Percentiles rank a stretch among this genome's conserved stretches.
Conservation (phyloP, 2,113 vertebrate genomes). For the Chascanopsetta lugubris region DNA sequence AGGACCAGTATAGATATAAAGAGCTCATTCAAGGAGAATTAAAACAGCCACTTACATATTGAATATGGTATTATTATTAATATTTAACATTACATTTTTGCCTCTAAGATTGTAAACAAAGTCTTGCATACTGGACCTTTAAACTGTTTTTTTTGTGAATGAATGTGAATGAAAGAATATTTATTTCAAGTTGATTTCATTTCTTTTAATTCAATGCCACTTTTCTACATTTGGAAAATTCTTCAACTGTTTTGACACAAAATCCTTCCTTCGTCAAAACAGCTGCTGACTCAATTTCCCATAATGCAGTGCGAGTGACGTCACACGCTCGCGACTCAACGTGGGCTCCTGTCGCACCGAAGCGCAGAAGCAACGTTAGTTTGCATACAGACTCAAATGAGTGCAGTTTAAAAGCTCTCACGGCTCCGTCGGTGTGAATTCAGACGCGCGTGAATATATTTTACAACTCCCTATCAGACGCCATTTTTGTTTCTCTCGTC, state of each 20-base stretch:
- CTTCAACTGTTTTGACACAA: neutral
- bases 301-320: slow-evolving; percentile 45
- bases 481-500: neutral
- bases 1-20: no score
- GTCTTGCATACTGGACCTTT: neutral
- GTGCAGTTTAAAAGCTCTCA: neutral
- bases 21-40: no score
- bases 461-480: neutral
- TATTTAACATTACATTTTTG: no score
- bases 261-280: no score
- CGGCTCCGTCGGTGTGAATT: no score
- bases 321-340: slow-evolving; percentile 46
- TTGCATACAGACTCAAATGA: neutral
- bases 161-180: neutral
- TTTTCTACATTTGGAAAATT: neutral
- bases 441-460: no score
- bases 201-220: neutral
- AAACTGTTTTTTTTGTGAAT: neutral
- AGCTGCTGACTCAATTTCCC: slow-evolving; percentile 59
- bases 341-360: neutral
- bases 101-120: neutral
- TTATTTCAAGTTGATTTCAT: neutral
- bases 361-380: neutral
- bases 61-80: no score
- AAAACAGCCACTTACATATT: no score